These are phyloP conservation scores for Xenentodon cancila DNA, from an alignment of 2,797 vertebrate species.

Conservation along the genomic window DNA sequence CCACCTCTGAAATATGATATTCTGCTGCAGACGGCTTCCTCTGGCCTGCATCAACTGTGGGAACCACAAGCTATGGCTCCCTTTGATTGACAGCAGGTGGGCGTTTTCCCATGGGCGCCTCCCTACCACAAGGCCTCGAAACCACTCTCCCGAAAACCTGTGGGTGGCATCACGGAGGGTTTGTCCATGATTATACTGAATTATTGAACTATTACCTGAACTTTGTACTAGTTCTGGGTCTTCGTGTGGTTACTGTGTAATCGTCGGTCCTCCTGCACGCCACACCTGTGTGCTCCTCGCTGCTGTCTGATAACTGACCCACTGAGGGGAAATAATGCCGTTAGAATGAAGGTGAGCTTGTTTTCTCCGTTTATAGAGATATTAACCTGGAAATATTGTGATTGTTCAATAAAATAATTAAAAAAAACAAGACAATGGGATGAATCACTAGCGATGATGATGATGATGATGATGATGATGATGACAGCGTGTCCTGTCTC, in stretches of 20 bases:
- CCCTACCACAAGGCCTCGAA: no score
- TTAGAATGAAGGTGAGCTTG: not conserved
- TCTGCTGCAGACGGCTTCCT: no score
- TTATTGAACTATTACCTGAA: no score
- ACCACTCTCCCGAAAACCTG: no score
- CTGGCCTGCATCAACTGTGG: no score
- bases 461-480: no score
- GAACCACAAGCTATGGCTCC: no score
- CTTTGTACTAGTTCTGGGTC: not conserved
- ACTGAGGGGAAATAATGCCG: conserved; percentile 14
- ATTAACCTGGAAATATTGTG: not conserved
- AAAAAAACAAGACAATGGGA: not conserved
- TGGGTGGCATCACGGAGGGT: no score
- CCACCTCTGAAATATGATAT: no score
- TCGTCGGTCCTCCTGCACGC: not conserved
- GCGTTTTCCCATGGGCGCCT: no score
- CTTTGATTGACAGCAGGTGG: no score
- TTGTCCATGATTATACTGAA: no score
- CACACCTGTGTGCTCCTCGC: conserved; percentile 11
- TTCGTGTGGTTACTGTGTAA: conserved; percentile 6
- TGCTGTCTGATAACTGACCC: not conserved
- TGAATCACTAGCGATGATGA: conserved; percentile 30
- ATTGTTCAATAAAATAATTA: not conserved
- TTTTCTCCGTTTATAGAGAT: conserved; percentile 17
- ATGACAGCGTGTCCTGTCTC: conserved; percentile 21